Evolutionary conservation across 2,888 invertebrate genomes (phyloP).

Genomic region (Nasonovia ribisnigri): DNA sequence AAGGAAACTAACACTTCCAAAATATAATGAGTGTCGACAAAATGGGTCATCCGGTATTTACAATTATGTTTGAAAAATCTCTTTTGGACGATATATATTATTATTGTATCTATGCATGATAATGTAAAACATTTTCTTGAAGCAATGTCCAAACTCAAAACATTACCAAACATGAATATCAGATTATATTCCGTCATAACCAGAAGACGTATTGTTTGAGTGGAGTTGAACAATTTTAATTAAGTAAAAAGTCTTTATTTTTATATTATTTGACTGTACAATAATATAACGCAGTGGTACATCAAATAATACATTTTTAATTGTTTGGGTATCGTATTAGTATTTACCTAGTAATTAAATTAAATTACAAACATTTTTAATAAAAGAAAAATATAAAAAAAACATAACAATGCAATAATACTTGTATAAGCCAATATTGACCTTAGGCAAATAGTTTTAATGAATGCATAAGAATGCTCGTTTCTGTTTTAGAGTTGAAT

Average conservation of each 20-base stretch:
- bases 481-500: background rate
- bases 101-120: background rate
- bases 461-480: background rate
- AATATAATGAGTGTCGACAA: background rate
- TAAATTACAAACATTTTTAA: background rate
- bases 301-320: slow-evolving; percentile 9
- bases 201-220: background rate
- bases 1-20: background rate
- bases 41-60: background rate
- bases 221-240: background rate
- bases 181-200: background rate
- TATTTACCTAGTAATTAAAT: slow-evolving; percentile 5
- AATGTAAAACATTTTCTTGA: background rate
- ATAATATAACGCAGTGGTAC: background rate
- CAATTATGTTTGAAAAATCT: background rate
- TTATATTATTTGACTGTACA: background rate
- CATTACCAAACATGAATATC: background rate
- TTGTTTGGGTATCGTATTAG: background rate
- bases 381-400: background rate
- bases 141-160: background rate
- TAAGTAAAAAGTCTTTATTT: background rate
- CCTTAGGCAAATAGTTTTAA: background rate
- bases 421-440: background rate
- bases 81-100: background rate
- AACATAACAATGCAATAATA: background rate